A percentile compares a stretch with the other conserved stretches of the same genome.
phyloP scores from a whole-genome alignment of 2,113 vertebrate genomes.

The Tyrannus savana region DNA sequence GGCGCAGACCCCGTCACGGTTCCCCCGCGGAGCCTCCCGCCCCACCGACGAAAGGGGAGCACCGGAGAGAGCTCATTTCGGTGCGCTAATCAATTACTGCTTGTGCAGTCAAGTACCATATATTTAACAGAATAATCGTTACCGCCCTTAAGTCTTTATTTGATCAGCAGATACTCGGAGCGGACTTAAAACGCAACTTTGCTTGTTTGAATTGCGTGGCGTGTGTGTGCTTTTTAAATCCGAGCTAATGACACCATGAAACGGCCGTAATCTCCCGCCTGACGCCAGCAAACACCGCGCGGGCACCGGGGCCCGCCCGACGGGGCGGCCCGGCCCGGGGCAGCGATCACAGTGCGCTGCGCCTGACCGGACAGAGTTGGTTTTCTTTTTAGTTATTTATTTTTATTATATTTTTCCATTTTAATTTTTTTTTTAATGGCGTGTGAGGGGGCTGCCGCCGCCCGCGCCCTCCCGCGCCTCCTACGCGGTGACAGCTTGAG shows the following conservation, averaged over 20 bases:
- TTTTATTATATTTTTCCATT: background rate
- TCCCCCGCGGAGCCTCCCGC: background rate
- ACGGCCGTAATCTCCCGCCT: background rate
- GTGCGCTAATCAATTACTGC: conserved; percentile 74
- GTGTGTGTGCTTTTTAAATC: conserved; percentile 50
- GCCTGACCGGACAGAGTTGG: too few relatives aligned
- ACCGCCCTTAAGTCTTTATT: conserved; percentile 74
- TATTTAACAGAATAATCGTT: conserved; percentile 79
- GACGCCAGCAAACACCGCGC: background rate
- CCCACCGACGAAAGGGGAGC: conserved; percentile 1
- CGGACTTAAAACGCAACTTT: conserved; percentile 69
- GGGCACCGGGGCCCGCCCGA: background rate
- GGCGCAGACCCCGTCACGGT: background rate
- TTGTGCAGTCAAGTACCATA: conserved; percentile 73
- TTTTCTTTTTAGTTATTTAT: background rate
- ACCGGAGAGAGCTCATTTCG: conserved; percentile 65
- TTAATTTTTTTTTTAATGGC: background rate
- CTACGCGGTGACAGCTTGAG: conserved; percentile 84
- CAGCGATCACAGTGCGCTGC: background rate
- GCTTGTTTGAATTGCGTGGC: conserved; percentile 24
- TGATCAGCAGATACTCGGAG: conserved; percentile 73
- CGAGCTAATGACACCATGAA: conserved; percentile 1
- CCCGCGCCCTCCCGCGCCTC: conserved; percentile 35
- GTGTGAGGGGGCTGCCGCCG: background rate
- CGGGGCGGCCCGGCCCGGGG: background rate